Evolutionary conservation across 2,797 vertebrate genomes (phyloP).

Genomic region (Sebastes wilsoni): DNA sequence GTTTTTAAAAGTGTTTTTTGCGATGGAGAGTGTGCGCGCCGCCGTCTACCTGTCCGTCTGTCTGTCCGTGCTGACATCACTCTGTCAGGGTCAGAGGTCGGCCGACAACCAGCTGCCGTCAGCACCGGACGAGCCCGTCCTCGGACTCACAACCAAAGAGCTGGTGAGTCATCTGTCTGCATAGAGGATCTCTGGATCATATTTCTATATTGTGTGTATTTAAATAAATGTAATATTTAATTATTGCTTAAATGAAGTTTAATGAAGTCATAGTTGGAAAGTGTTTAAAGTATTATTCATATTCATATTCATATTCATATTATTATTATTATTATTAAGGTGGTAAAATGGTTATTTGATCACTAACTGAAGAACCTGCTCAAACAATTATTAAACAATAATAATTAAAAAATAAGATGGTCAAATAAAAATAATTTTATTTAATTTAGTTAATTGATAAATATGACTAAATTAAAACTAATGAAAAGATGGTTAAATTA

Average conservation of each 20-base stretch:
- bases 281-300: background rate
- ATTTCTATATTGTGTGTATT: too few species aligned
- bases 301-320: background rate
- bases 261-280: background rate
- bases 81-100: conserved; percentile 75
- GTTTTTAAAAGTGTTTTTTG: background rate
- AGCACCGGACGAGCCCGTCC: conserved; percentile 27
- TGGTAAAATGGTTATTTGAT: background rate
- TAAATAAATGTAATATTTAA: too few species aligned
- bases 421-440: background rate
- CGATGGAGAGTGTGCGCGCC: conserved; percentile 76
- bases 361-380: background rate
- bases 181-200: background rate
- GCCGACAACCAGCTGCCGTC: conserved; percentile 53
- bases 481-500: background rate
- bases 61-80: conserved; percentile 70
- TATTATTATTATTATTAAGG: background rate
- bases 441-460: too few species aligned
- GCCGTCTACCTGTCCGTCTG: conserved; percentile 74
- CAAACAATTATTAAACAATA: background rate
- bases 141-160: conserved; percentile 52
- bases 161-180: conserved; percentile 56
- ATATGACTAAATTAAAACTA: background rate
- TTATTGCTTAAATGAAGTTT: background rate
- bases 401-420: background rate